These are phyloP conservation scores for Drosophila parvula DNA, from an alignment of 1,140 invertebrate genomes.

Conservation along the genomic window DNA sequence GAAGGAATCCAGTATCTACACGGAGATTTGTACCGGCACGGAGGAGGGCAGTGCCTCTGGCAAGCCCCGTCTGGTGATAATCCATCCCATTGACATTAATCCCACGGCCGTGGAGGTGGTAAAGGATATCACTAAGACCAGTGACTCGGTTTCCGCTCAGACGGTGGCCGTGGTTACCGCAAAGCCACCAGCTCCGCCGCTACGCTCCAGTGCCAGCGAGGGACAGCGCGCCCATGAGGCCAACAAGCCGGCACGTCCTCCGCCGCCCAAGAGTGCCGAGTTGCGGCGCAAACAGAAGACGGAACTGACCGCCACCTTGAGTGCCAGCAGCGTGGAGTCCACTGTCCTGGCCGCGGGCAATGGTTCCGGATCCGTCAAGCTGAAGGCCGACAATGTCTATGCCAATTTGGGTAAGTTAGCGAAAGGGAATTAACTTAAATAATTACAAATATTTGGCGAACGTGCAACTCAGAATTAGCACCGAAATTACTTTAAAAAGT, in stretches of 20 bases:
- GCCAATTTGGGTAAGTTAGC: constrained; percentile 87
- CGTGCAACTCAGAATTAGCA: neutral
- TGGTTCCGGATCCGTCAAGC: constrained; percentile 71
- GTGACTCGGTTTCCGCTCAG: constrained; percentile 74
- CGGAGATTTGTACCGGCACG: constrained; percentile 78
- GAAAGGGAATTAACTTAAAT: neutral
- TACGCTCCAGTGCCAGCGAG: constrained; percentile 79
- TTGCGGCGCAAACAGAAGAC: constrained; percentile 87
- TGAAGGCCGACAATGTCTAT: constrained; percentile 89
- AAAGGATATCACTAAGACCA: constrained; percentile 85
- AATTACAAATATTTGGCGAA: neutral
- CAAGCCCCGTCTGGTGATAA: constrained; percentile 91
- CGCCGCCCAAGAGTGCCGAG: constrained; percentile 88
- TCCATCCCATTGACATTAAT: constrained; percentile 94
- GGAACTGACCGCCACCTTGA: constrained; percentile 65
- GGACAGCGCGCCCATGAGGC: constrained; percentile 84
- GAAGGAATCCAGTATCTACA: constrained; percentile 74
- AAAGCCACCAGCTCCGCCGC: constrained; percentile 85
- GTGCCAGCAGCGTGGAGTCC: constrained; percentile 66
- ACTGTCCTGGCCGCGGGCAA: constrained; percentile 16
- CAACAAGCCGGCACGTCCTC: constrained; percentile 88
- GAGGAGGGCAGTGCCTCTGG: constrained; percentile 64
- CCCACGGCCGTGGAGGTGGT: constrained; percentile 91
- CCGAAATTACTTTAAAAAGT: neutral
- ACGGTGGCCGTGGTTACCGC: constrained; percentile 84